Conservation (phyloP, 1,140 invertebrate genomes). For the Drepana arcuata region DNA sequence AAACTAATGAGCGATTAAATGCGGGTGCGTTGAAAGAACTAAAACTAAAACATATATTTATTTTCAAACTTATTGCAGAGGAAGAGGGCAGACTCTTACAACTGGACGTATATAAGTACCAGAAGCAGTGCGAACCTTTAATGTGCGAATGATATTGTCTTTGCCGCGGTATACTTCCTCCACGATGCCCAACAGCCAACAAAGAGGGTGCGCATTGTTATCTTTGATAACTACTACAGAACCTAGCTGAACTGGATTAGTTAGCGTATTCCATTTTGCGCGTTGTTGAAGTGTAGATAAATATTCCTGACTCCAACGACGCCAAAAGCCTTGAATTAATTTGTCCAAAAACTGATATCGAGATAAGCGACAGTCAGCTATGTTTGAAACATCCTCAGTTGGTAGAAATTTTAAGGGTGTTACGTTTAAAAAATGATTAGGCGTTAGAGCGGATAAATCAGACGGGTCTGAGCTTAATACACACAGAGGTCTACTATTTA, state of each 20-base stretch:
- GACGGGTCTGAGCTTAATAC: slow-evolving; percentile 19
- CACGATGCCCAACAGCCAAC: slow-evolving; percentile 23
- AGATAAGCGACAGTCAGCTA: slow-evolving; percentile 1
- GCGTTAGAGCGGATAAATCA: slow-evolving; percentile 36
- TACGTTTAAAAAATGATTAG: slow-evolving; percentile 47
- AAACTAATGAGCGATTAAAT: too few species aligned
- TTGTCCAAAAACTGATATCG: slow-evolving; percentile 5
- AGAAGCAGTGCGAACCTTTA: not conserved
- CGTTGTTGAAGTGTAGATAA: slow-evolving; percentile 8
- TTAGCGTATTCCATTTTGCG: slow-evolving; percentile 6
- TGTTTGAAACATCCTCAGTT: not conserved
- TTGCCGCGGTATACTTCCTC: slow-evolving; percentile 21
- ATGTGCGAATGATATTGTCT: not conserved
- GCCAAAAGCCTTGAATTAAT: slow-evolving; percentile 15
- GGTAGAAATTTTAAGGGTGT: slow-evolving; percentile 11
- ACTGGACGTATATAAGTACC: slow-evolving; percentile 1
- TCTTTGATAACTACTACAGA: slow-evolving; percentile 19
- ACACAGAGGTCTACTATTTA: slow-evolving; percentile 35
- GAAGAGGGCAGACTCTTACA: slow-evolving; percentile 3
- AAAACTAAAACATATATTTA: too few species aligned
- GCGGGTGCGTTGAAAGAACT: too few species aligned
- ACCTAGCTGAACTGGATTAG: slow-evolving; percentile 7
- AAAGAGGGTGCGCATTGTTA: slow-evolving; percentile 14
- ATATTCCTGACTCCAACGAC: slow-evolving; percentile 15
- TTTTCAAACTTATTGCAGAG: slow-evolving; percentile 6